Conservation (phyloP, 2,113 vertebrate genomes). For the Thunnus thynnus region DNA sequence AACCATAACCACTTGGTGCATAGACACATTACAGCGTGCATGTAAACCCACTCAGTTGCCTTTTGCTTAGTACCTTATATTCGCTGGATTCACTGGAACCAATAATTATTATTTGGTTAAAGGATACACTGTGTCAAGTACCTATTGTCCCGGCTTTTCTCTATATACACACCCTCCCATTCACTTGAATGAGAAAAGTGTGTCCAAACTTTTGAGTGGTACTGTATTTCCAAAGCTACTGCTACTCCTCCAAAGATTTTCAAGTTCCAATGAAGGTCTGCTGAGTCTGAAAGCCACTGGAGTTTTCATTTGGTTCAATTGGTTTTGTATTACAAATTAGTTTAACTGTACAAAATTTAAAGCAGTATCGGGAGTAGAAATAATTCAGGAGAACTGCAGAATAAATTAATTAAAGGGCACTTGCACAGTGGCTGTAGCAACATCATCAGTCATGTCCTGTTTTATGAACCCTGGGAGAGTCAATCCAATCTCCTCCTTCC, state of each 20-base stretch:
- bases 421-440: slow-evolving; percentile 1
- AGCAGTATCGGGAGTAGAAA: neutral
- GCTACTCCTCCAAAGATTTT: no score
- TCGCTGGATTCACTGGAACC: neutral
- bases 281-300: neutral
- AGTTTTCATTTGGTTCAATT: slow-evolving; percentile 7
- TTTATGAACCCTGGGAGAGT: slow-evolving; percentile 42
- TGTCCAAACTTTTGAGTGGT: no score
- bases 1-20: no score
- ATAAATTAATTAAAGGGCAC: slow-evolving; percentile 15
- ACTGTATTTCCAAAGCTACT: no score
- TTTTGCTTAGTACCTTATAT: no score
- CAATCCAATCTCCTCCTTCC: slow-evolving; percentile 51
- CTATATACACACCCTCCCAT: no score
- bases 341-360: neutral
- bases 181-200: no score
- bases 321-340: neutral
- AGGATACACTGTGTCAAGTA: no score
- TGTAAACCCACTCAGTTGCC: no score
- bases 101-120: no score
- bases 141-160: no score
- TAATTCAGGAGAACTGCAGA: neutral
- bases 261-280: neutral
- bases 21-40: no score
- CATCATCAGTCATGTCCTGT: slow-evolving; percentile 35